These are phyloP conservation scores for human DNA, from an alignment of 2,113 vertebrate species.

Conservation along the genomic window DNA sequence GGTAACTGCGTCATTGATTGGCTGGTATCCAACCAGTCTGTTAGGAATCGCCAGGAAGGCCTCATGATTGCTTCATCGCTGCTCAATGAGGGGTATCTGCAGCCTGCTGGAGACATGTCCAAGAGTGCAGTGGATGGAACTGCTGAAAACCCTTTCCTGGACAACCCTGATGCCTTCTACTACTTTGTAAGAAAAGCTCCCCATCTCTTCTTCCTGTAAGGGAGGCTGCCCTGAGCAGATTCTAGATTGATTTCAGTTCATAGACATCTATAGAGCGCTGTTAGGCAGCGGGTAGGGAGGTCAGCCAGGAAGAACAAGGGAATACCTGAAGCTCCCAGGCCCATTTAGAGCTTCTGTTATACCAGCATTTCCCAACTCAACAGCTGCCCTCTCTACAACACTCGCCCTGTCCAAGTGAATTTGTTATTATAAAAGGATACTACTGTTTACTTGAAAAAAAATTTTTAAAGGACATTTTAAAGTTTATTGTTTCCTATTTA, in stretches of 20 bases:
- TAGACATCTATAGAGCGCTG: neutral
- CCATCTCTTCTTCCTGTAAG: neutral
- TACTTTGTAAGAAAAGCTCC: slow-evolving; percentile 90
- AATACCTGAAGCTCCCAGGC: neutral
- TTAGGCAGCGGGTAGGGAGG: fast-evolving
- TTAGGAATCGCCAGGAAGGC: slow-evolving; percentile 92
- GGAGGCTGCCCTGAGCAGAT: neutral
- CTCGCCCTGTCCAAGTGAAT: neutral
- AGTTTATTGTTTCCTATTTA: neutral
- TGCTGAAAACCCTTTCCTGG: slow-evolving; percentile 88
- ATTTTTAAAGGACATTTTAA: neutral
- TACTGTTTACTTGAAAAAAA: neutral
- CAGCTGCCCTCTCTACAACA: neutral
- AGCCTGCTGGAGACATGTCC: slow-evolving; percentile 92
- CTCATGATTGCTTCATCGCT: slow-evolving; percentile 92
- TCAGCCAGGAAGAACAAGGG: neutral
- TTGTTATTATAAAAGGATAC: neutral
- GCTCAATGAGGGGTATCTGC: slow-evolving; percentile 94
- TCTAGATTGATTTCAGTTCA: neutral
- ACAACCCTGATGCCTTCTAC: slow-evolving; percentile 91
- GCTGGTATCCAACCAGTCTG: slow-evolving; percentile 89
- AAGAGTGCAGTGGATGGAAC: slow-evolving; percentile 86
- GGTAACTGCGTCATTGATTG: slow-evolving; percentile 93
- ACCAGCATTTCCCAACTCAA: neutral
- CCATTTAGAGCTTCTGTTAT: neutral